Conservation (phyloP, 2,888 invertebrate species). For the Drosophila flavopinicola region DNA sequence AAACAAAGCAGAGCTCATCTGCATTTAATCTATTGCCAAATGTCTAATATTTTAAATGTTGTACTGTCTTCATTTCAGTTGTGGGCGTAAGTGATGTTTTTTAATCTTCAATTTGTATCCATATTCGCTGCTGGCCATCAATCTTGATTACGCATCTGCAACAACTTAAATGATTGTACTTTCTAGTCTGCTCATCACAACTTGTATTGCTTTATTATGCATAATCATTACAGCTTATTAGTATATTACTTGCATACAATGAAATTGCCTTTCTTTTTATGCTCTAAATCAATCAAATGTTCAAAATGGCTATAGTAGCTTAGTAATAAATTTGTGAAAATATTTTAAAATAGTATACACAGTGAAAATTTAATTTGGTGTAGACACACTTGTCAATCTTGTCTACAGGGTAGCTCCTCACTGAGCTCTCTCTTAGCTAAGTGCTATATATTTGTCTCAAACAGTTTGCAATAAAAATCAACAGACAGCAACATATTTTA, state of each 20-base stretch:
- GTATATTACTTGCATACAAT: not conserved
- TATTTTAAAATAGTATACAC: too few species aligned
- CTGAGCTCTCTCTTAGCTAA: not conserved
- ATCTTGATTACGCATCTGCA: not conserved
- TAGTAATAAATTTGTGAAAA: too few species aligned
- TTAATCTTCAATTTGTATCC: not conserved
- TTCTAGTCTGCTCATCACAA: constrained; percentile 12
- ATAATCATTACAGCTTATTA: not conserved
- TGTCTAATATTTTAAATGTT: too few species aligned
- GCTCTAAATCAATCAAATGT: not conserved
- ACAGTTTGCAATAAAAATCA: not conserved
- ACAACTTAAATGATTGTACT: constrained; percentile 4
- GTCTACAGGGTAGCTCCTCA: constrained; percentile 6
- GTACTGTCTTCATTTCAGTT: too few species aligned
- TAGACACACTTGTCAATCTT: too few species aligned
- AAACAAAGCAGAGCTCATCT: not conserved
- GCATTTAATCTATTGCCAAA: too few species aligned
- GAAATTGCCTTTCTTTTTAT: not conserved
- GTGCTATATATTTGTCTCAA: constrained; percentile 1
- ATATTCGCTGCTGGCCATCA: not conserved
- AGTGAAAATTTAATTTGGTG: too few species aligned
- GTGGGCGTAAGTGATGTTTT: not conserved
- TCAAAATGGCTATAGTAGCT: not conserved
- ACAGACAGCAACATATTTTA: not conserved
- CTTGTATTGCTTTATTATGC: not conserved